Conservation (phyloP, 2,797 vertebrate species). For the Melanotaenia pygmaea region DNA sequence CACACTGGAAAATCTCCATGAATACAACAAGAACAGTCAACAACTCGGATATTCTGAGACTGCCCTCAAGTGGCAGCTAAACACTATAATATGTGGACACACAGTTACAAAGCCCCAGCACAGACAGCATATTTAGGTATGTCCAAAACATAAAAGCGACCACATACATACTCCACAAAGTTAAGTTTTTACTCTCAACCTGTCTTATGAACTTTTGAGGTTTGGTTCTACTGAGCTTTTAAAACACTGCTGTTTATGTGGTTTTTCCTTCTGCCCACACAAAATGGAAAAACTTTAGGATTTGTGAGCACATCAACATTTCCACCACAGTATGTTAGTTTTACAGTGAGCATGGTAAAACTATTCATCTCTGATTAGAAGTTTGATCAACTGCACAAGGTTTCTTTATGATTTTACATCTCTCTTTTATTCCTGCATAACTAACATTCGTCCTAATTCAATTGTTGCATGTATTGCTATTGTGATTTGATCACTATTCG, state of each 20-base stretch:
- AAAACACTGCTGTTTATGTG: neutral
- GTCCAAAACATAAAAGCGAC: neutral
- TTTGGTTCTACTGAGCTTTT: neutral
- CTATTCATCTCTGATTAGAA: neutral
- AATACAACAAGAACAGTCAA: neutral
- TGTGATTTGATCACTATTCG: neutral
- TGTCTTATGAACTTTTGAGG: neutral
- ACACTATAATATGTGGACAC: neutral
- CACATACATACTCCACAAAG: neutral
- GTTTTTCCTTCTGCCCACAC: neutral
- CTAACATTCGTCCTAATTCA: slow-evolving; percentile 1
- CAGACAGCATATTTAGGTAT: neutral
- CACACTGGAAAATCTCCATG: neutral
- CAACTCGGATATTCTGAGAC: neutral
- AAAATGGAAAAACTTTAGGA: neutral
- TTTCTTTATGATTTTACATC: neutral
- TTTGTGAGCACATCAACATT: neutral
- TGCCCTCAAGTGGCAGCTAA: neutral
- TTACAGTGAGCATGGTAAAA: no score
- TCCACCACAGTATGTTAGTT: no score
- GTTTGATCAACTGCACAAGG: neutral
- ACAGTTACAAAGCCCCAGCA: neutral
- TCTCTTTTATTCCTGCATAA: neutral
- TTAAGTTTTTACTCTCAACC: neutral
- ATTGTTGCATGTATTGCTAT: neutral